These are phyloP conservation scores for Trichopria drosophilae DNA, from an alignment of 2,888 invertebrate species.

Conservation along the genomic window DNA sequence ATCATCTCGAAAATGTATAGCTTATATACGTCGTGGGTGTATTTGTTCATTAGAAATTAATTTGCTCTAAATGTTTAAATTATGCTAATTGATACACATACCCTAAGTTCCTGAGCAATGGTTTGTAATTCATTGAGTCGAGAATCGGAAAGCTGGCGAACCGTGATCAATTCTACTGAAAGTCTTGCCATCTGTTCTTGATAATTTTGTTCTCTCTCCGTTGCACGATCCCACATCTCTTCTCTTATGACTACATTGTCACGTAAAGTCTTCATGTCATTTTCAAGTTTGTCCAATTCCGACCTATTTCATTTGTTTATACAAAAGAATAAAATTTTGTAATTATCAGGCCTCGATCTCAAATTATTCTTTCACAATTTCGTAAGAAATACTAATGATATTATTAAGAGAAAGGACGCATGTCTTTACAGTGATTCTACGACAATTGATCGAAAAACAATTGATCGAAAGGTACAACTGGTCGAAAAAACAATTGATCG, in stretches of 20 bases:
- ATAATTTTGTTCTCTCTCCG: constrained; percentile 48
- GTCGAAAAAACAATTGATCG: no score
- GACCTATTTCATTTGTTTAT: constrained; percentile 35
- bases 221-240: constrained; percentile 44
- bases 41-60: no score
- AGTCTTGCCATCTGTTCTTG: constrained; percentile 48
- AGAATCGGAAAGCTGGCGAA: constrained; percentile 47
- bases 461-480: no score
- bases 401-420: no score
- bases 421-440: no score
- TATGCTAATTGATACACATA: no score
- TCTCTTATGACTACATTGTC: constrained; percentile 46
- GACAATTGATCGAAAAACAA: no score
- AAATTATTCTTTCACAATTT: not conserved
- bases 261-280: constrained; percentile 46
- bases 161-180: constrained; percentile 45
- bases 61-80: no score
- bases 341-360: not conserved
- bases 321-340: not conserved
- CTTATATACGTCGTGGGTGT: no score
- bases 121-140: constrained; percentile 44
- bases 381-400: not conserved
- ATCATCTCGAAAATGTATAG: no score
- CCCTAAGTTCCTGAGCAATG: constrained; percentile 37
- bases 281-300: constrained; percentile 48